Evolutionary conservation across 2,888 invertebrate genomes (phyloP).

Genomic region (Leucania comma): DNA sequence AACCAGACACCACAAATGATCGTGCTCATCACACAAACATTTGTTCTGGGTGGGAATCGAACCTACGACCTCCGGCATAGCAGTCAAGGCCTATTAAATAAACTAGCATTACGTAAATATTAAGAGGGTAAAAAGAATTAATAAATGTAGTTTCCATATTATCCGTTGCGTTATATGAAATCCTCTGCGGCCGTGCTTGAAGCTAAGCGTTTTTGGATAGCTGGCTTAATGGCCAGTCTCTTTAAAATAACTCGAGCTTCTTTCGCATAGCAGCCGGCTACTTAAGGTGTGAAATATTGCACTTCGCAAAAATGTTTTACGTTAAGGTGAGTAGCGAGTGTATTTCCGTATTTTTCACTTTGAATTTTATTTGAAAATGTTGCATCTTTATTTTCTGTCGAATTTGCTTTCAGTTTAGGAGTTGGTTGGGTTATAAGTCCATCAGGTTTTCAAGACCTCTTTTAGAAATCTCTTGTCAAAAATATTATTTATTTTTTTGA

Average conservation of each 20-base stretch:
- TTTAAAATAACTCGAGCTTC: slow-evolving; percentile 46
- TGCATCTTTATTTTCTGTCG: slow-evolving; percentile 32
- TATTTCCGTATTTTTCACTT: slow-evolving; percentile 48
- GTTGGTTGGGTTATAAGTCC: slow-evolving; percentile 1
- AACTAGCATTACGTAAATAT: neutral
- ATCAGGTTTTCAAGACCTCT: neutral
- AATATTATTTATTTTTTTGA: neutral
- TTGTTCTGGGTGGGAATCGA: too few species aligned
- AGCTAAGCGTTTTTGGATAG: slow-evolving; percentile 60
- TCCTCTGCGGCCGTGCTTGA: slow-evolving; percentile 6
- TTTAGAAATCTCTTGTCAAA: too few species aligned
- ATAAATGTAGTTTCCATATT: slow-evolving; percentile 21
- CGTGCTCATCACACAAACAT: too few species aligned
- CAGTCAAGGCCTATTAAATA: too few species aligned
- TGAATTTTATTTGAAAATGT: slow-evolving; percentile 45
- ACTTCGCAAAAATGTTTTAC: slow-evolving; percentile 48
- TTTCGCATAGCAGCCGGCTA: slow-evolving; percentile 34
- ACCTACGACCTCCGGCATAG: too few species aligned
- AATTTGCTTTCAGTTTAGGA: slow-evolving; percentile 14
- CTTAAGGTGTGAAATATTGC: slow-evolving; percentile 60
- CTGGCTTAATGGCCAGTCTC: slow-evolving; percentile 54
- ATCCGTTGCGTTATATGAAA: slow-evolving; percentile 11
- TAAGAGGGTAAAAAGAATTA: slow-evolving; percentile 16
- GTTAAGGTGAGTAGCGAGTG: slow-evolving; percentile 36
- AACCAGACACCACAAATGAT: too few species aligned